Percentiles rank a stretch among this genome's conserved stretches.
phyloP scores from a whole-genome alignment of 2,113 vertebrate genomes.

The Corythaixoides concolor region DNA sequence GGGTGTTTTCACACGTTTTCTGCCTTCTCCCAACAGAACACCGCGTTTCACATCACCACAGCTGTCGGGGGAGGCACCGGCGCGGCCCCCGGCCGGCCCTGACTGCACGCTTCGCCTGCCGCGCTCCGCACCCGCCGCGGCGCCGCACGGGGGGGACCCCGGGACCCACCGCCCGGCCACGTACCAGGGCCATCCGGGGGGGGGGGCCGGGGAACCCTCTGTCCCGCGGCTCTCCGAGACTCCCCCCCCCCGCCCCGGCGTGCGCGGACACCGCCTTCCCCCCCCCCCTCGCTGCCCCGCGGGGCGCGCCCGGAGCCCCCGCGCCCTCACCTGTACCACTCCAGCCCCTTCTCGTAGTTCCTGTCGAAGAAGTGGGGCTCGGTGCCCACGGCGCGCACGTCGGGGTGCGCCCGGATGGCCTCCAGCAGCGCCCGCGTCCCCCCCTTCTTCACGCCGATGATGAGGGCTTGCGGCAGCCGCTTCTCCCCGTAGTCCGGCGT shows the following conservation, averaged over 20 bases:
- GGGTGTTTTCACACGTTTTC: not conserved
- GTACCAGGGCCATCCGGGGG: accelerated
- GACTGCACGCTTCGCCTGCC: not conserved
- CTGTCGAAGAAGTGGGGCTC: conserved; percentile 99
- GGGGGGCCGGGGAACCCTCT: accelerated
- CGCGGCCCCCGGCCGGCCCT: not conserved
- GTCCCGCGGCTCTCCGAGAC: too few relatives aligned
- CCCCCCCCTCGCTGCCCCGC: not conserved
- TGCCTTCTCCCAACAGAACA: not conserved
- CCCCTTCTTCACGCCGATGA: conserved; percentile 97
- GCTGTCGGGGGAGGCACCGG: not conserved
- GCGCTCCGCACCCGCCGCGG: not conserved
- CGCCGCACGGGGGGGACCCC: too few relatives aligned
- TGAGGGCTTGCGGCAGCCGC: conserved; percentile 94
- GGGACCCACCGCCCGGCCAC: not conserved
- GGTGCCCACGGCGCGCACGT: conserved; percentile 93
- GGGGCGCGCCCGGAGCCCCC: not conserved
- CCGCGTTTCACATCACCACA: not conserved
- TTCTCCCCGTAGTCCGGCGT: conserved; percentile 93
- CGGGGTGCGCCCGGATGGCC: conserved; percentile 92
- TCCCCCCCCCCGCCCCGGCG: too few relatives aligned
- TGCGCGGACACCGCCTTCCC: not conserved
- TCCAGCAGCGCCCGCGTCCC: conserved; percentile 94
- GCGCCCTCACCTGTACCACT: conserved; percentile 95
- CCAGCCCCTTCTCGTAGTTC: conserved; percentile 94